Evolutionary conservation across 2,113 vertebrate species (phyloP), one percentile per base, ranked within the genome.

Genomic region (Dipodomys spectabilis): DNA sequence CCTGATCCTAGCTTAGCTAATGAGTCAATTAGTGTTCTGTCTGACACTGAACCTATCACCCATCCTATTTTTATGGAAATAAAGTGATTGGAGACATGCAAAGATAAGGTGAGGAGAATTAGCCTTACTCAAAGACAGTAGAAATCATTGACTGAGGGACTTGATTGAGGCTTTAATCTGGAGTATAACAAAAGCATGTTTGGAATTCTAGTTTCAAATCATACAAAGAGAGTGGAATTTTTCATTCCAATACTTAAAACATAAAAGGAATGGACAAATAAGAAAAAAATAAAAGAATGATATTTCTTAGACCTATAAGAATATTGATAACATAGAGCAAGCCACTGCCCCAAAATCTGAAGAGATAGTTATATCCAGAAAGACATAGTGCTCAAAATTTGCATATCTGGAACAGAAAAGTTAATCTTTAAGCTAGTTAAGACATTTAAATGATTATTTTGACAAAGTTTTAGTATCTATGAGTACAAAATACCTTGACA

Each of bases 1-100:
- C n/a, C 65, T 81, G 82, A 86, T 86, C n/a, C 19, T 83, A 25
- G 44, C 49, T 95, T 95, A 77, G 88, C 95, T 98, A 97, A 97
- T 95, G 91, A 98, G 57, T 68, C 96, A 96, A 80, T 93, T 97
- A 96, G 79, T 94, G 91, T 90, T 97, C 84, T 94, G 94, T 88
- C 89, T 97, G 80, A 79, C 85, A 95, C 39, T 77, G 77, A 64
- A 64, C 86, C 72, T 96, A 89, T 86, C 92, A 97, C 96, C 81
- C 72, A 95, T 92, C 30, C 94, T 96, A 93, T 97, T 96, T 91
- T 94, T 97, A 88, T 82, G 49, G 91, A 86, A 86, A 92, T 95
- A 95, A 97, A 93, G 91, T 92, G 83, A 96, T 95, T 68, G 84
- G 91, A 96, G 74, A 97, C 69, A 92, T 93, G 82, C 86, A 96